Conservation (phyloP, 2,797 vertebrate genomes). For the Eulemur albifrons region DNA sequence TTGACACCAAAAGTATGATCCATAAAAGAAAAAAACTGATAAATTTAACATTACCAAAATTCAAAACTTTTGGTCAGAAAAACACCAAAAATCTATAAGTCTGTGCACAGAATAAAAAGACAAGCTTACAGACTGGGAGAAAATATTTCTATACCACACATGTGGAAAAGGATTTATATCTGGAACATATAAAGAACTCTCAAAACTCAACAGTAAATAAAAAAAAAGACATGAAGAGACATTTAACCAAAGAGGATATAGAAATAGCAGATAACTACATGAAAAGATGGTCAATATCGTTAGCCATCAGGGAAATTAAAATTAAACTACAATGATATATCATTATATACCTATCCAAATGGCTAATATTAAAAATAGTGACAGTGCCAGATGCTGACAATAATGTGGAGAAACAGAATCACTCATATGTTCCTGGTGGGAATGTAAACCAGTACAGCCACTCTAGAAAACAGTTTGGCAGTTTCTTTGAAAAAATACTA, state of each 20-base stretch:
- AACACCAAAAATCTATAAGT: not conserved
- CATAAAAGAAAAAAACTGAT: not conserved
- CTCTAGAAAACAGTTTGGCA: not conserved
- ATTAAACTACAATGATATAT: not conserved
- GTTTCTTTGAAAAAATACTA: not conserved
- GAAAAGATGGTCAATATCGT: not conserved
- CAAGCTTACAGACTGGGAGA: not conserved
- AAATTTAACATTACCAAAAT: not conserved
- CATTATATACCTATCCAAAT: not conserved
- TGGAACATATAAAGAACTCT: not conserved
- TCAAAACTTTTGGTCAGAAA: not conserved
- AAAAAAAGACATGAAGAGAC: not conserved
- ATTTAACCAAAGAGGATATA: not conserved
- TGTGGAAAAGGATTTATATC: not conserved
- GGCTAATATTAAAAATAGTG: slow-evolving; percentile 26
- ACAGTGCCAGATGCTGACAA: not conserved
- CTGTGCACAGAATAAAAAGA: not conserved
- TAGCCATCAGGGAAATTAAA: not conserved
- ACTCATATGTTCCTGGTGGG: not conserved
- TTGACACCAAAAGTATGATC: not conserved
- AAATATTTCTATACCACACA: not conserved
- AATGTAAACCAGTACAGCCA: not conserved
- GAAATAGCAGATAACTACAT: not conserved
- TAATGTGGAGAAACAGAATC: not conserved
- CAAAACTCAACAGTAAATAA: not conserved